Base-by-base conservation (phyloP, 1,140 invertebrate species). In the Solenopsis fugax region DNA sequence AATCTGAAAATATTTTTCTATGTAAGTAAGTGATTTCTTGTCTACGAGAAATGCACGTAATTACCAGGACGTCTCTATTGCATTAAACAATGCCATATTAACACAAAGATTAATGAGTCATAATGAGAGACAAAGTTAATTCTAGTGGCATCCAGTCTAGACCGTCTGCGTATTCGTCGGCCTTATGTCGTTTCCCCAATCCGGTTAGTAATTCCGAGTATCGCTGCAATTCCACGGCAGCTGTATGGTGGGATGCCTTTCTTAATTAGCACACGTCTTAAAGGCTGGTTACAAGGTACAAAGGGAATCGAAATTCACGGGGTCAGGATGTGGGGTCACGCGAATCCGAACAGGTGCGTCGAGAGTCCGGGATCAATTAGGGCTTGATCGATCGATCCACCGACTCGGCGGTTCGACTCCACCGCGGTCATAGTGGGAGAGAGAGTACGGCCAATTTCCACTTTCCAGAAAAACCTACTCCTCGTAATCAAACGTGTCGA, bases 241-340 rank as follows among this genome's bases (percentile, higher is more conserved):
- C 92, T 93, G 93, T 89, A 81, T 69, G 89, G 90, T 91, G 90
- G 89, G 91, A 93, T 91, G 90, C 92, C 90, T 92, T 93, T 92
- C 93, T 94, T 93, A 93, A 94, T 93, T 93, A 93, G 92, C 90
- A 64, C 88, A 72, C 89, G 90, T 89, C 91, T 91, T 94, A 90
- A 92, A 89, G 89, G 92, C 91, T 87, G 85, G 91, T 89, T 91
- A 87, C 78, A 18, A 18, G 60, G 75, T 82, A 88, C 86, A 75
- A 89, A 82, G 75, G 75, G 84, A 76, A 48, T 50, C 60, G 24
- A 87, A 87, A 82, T 88, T 92, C 92, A 78, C 76, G 86, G 88
- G 87, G 69, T 85, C 87, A 80, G 65, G 87, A 88, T 85, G 87
- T 86, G 71, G 77, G 89, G 69, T 89, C 88, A 80, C 80, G 67